Conservation (phyloP, 2,113 vertebrate species). For the Cettia cetti region DNA sequence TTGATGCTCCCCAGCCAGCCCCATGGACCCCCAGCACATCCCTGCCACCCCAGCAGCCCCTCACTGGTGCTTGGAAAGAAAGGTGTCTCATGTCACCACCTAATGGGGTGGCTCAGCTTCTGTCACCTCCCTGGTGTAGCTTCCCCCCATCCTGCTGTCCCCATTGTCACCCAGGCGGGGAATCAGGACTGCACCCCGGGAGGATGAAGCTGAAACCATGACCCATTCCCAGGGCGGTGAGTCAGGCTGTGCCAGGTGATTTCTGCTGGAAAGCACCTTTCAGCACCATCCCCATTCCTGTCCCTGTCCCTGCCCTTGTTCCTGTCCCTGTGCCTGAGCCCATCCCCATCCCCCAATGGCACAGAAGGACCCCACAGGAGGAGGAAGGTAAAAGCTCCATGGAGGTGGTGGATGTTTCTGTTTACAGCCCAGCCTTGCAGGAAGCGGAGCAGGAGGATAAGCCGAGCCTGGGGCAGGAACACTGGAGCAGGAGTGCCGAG, state of each 20-base stretch:
- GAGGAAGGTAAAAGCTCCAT: not conserved
- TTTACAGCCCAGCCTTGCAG: not conserved
- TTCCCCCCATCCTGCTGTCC: not conserved
- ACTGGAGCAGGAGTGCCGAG: not conserved
- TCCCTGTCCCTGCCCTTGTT: not conserved
- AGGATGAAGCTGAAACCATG: constrained; percentile 46
- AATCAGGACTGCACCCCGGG: not conserved
- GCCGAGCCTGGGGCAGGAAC: not conserved
- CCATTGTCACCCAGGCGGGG: not conserved
- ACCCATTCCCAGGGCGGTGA: not conserved
- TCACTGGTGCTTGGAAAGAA: not conserved
- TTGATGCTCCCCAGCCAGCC: not conserved
- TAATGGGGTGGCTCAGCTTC: not conserved
- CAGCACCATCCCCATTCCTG: not conserved
- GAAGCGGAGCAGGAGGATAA: not conserved
- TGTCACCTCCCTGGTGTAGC: not conserved
- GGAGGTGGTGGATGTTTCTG: not conserved
- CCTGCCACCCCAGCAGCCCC: not conserved
- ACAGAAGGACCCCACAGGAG: not conserved
- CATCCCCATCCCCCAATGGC: accelerated
- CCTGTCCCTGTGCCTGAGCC: not conserved
- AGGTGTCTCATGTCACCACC: not conserved
- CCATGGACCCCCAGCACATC: not conserved
- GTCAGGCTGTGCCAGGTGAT: not conserved
- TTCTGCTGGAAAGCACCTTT: not conserved